Conservation (phyloP, 2,797 vertebrate species). For the Thaleichthys pacificus region DNA sequence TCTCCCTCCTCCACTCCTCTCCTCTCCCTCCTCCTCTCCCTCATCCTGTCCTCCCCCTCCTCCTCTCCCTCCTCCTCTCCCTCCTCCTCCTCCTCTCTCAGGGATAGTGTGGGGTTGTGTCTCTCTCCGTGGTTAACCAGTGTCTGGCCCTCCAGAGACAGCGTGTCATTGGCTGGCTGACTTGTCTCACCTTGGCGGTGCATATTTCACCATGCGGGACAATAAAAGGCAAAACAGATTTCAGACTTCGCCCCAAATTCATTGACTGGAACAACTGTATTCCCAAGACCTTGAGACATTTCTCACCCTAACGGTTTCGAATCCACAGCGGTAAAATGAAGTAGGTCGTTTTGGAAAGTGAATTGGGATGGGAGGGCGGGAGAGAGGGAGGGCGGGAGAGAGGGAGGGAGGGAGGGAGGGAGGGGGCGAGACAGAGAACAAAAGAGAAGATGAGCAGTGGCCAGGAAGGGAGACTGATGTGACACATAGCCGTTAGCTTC, state of each 20-base stretch:
- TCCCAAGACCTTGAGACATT: constrained; percentile 79
- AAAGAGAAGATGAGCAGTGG: constrained; percentile 24
- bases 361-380: constrained; percentile 31
- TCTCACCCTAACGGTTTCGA: constrained; percentile 75
- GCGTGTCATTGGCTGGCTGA: constrained; percentile 72
- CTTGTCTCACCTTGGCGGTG: constrained; percentile 73
- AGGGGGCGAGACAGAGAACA: constrained; percentile 47
- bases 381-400: constrained; percentile 23
- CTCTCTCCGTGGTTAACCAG: constrained; percentile 66
- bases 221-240: constrained; percentile 80
- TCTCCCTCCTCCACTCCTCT: not conserved
- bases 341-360: constrained; percentile 74
- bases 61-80: not conserved
- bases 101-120: constrained; percentile 50
- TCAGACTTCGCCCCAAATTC: constrained; percentile 75
- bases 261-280: constrained; percentile 80
- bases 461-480: constrained; percentile 33
- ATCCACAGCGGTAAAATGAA: constrained; percentile 72
- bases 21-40: not conserved
- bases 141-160: constrained; percentile 63
- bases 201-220: constrained; percentile 74
- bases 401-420: constrained; percentile 13
- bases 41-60: not conserved
- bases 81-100: constrained; percentile 29
- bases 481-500: constrained; percentile 55